Evolutionary conservation across 2,888 invertebrate genomes (phyloP), one percentile per base, ranked within the genome.

Genomic region (Tinea pellionella): DNA sequence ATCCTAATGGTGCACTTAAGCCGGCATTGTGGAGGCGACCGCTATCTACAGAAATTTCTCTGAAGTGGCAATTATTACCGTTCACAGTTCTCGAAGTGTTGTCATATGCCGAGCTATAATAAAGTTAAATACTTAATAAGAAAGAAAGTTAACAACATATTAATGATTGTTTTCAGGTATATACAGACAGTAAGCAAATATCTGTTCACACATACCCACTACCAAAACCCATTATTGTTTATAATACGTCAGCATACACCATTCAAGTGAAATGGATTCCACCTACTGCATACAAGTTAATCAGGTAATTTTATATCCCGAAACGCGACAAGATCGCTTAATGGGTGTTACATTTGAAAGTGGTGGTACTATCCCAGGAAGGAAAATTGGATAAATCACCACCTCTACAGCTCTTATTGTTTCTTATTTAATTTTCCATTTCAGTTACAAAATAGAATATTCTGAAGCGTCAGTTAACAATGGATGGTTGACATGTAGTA

Each of bases 221-320:
- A 64, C 95, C 96, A 0, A 88, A 90, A 29, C 89, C 91, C 61
- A 79, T 97, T 6, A 80, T 85, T 0, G 70, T 93, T 9, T 66
- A 56, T 1, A 62, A 64, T 59, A 66, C 65, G 2, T 65, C 74
- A 7, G 72, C 82, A 0, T 90, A 92, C 60, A 80, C 88, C 4
- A 73, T 97, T 60, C 86, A 83, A 0, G 73, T 97, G 0, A 74
- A 84, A 3, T 96, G 96, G 96, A 81, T 82, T 4, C 88, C 90
- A 0, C 92, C 80, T 3, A 70, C 73, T 1, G 62, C 72, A 0
- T 76, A 77, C 61, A 66, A 64, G 11, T 58, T 82, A 69, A 78
- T 62, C 66, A 72, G 37, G 85, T 85, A 60, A 73, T 70, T 53
- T 18, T 47, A n/a, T 37, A 6, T 37, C 30, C n/a, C n/a, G n/a